These are phyloP conservation scores for Pseudolycoriella hygida DNA, from an alignment of 2,888 invertebrate genomes.

Conservation along the genomic window DNA sequence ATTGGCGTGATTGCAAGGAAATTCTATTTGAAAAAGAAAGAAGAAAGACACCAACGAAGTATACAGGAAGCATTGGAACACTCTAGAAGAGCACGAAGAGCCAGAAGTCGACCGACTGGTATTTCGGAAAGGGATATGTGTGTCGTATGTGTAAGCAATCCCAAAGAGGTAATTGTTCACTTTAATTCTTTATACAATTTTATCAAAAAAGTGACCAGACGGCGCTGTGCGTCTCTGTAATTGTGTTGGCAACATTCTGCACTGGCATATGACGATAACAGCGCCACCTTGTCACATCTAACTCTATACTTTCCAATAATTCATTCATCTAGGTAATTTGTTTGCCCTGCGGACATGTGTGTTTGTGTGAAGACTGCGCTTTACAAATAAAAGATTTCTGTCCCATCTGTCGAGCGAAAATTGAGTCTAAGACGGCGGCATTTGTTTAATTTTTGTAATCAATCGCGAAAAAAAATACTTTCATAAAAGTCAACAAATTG, in stretches of 20 bases:
- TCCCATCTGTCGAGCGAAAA: conserved; percentile 60
- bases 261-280: background rate
- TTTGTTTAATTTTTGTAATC: conserved; percentile 38
- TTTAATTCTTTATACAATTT: no score
- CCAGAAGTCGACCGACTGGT: conserved; percentile 40
- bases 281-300: no score
- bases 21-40: conserved; percentile 32
- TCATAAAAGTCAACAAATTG: no score
- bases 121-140: conserved; percentile 50
- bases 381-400: conserved; percentile 48
- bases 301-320: background rate
- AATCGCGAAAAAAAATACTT: no score
- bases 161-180: conserved; percentile 44
- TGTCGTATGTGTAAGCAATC: conserved; percentile 71
- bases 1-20: conserved; percentile 36
- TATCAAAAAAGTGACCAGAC: no score
- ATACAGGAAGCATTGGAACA: conserved; percentile 43
- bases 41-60: conserved; percentile 36
- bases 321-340: conserved; percentile 47
- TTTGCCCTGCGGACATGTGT: conserved; percentile 79
- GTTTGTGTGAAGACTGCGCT: conserved; percentile 73
- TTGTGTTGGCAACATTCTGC: background rate
- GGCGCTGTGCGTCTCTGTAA: no score
- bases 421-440: conserved; percentile 53
- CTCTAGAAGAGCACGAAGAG: conserved; percentile 45